Evolutionary conservation across 2,888 invertebrate genomes (phyloP).

Genomic region (Xanthia togata): DNA sequence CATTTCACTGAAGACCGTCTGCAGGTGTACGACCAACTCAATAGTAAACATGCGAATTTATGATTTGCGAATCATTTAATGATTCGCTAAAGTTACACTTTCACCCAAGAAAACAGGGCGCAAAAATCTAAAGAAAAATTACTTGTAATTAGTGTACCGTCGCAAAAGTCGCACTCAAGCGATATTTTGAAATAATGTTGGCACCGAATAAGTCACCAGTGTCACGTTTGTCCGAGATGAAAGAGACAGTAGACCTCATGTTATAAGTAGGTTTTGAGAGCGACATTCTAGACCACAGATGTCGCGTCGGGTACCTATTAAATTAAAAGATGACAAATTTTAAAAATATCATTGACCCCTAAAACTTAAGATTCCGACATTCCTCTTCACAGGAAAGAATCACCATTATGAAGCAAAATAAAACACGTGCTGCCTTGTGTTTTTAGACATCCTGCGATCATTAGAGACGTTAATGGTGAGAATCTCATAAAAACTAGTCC

Average conservation of each 20-base stretch:
- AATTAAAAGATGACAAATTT: conserved; percentile 73
- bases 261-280: conserved; percentile 78
- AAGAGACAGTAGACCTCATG: conserved; percentile 65
- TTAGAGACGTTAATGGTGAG: conserved; percentile 74
- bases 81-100: conserved; percentile 77
- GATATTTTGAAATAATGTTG: conserved; percentile 50
- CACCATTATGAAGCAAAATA: conserved; percentile 64
- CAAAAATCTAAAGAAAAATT: conserved; percentile 59
- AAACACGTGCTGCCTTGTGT: conserved; percentile 67
- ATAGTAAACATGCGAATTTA: conserved; percentile 73
- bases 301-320: conserved; percentile 70
- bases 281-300: conserved; percentile 76
- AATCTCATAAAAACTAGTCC: conserved; percentile 77
- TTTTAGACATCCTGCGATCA: conserved; percentile 73
- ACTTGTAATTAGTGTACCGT: conserved; percentile 61
- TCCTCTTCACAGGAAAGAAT: conserved; percentile 47
- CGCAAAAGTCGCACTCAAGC: conserved; percentile 54
- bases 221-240: conserved; percentile 46
- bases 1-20: conserved; percentile 82
- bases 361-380: conserved; percentile 66
- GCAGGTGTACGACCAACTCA: conserved; percentile 71
- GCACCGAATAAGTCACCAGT: conserved; percentile 44
- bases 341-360: conserved; percentile 81
- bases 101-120: conserved; percentile 72
- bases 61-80: conserved; percentile 73